Conservation (phyloP, 2,888 invertebrate genomes). For the Resseliella maxima region DNA sequence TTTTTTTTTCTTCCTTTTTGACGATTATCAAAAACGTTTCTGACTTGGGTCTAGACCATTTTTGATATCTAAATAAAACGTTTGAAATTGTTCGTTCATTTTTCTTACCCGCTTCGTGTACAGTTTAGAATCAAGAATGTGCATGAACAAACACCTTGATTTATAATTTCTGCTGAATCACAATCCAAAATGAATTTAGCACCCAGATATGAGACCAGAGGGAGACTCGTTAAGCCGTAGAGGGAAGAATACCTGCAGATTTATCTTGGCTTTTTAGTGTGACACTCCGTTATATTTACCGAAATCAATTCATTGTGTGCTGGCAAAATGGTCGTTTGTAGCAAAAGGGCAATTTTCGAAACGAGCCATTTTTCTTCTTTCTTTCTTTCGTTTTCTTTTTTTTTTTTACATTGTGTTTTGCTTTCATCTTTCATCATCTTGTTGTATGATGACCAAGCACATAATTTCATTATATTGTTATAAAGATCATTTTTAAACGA, state of each 20-base stretch:
- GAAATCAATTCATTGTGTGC: conserved; percentile 35
- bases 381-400: background rate
- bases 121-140: too few species aligned
- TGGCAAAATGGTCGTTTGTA: background rate
- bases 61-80: conserved; percentile 22
- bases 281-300: background rate
- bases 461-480: conserved; percentile 47
- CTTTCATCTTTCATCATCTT: conserved; percentile 20
- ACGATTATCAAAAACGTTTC: conserved; percentile 12
- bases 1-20: too few species aligned
- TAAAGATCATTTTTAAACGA: conserved; percentile 31
- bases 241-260: background rate
- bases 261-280: conserved; percentile 25
- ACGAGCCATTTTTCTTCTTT: background rate
- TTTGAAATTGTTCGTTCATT: background rate
- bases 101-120: background rate
- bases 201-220: background rate
- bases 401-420: background rate
- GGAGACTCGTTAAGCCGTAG: conserved; percentile 9
- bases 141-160: background rate
- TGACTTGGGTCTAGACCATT: conserved; percentile 43
- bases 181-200: background rate
- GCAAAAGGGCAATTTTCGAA: background rate
- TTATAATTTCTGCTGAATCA: conserved; percentile 42
- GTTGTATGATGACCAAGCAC: conserved; percentile 50